Evolutionary conservation across 2,888 invertebrate genomes (phyloP), one percentile per base, ranked within the genome.

Genomic region (Hetaerina titia): DNA sequence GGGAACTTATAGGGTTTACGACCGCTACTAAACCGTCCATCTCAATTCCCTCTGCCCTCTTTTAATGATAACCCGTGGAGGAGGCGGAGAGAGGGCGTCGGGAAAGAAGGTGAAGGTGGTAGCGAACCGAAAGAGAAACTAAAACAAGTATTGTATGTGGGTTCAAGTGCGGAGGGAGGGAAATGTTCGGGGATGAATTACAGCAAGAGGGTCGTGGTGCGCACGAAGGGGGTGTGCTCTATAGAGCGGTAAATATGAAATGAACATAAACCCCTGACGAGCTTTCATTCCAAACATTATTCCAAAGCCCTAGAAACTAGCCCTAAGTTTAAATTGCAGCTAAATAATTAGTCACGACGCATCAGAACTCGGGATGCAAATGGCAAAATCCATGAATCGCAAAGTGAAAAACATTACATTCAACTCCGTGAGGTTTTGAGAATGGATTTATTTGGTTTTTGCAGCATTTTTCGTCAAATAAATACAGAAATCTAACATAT

Each of bases 61-160:
- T 90, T 90, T 90, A 90, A 90, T 90, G 90, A 90, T 90, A 64
- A 64, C 90, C 90, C 64, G 45, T 0, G 57, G 89, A 89, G 89
- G 57, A 22, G 8, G 89, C 22, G 58, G 22, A 81, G 31, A 25
- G 81, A 11, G 15, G 31, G 56, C n/a, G 89, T n/a, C n/a, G 11
- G 58, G 89, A n/a, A n/a, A 58, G 8, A 58, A 0, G 15, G 15
- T 7, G 56, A 6, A 58, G 57, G 22, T 57, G 89, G 58, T 4
- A 8, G 58, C 7, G 57, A 89, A 56, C 5, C 9, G 89, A 15
- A 17, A 89, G 89, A 58, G 89, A 58, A n/a, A 58, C 45, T 25
- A 58, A 60, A 69, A 69, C n/a, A 31, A 81, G 81, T 31, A 31
- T 13, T 15, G 13, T 31, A 31, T 25, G 31, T 81, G 81, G 81